phyloP scores from a whole-genome alignment of 2,797 vertebrate species.

The Pyrocephalus nanus region DNA sequence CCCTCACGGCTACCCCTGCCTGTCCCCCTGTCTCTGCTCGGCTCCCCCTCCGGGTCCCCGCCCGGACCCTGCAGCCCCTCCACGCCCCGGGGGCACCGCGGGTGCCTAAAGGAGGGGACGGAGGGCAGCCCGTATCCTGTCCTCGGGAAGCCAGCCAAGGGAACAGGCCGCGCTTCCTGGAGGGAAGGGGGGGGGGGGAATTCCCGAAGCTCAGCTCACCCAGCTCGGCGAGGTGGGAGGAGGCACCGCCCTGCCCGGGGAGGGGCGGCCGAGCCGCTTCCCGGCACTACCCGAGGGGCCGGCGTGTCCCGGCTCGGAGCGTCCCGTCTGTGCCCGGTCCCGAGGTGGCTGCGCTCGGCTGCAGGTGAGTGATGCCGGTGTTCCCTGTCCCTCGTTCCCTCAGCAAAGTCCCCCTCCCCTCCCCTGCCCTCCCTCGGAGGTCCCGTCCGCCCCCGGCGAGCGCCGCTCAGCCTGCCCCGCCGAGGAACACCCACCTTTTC shows the following conservation, averaged over 20 bases:
- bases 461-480: neutral
- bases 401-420: fast-evolving
- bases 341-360: neutral
- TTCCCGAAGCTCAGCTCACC: neutral
- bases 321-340: fast-evolving
- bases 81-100: neutral
- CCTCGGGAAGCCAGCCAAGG: neutral
- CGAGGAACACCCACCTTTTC: neutral
- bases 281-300: neutral
- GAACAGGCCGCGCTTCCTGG: neutral
- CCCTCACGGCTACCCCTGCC: neutral
- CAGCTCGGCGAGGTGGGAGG: neutral
- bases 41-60: too few species aligned
- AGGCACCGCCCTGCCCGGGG: neutral
- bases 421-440: too few species aligned
- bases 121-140: neutral
- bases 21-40: too few species aligned
- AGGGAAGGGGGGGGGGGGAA: neutral
- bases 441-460: neutral
- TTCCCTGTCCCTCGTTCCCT: too few species aligned
- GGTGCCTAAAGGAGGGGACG: fast-evolving
- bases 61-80: too few species aligned
- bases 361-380: neutral
- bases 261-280: neutral
- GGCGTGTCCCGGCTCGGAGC: neutral